Conservation (phyloP, 23 tunicate species). For the Halocynthia roretzi region DNA sequence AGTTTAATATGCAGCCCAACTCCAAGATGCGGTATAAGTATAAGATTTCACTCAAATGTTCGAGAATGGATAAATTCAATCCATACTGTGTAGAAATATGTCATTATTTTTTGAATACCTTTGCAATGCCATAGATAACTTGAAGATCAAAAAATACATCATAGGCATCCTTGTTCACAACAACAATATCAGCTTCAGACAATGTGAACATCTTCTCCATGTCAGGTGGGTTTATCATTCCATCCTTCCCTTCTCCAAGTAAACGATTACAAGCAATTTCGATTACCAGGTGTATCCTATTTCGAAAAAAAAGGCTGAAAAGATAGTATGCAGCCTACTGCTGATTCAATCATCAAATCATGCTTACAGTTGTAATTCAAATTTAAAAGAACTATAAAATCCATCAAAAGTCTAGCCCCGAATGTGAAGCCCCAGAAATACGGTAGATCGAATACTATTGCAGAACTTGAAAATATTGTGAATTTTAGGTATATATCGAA, state of each 20-base stretch:
- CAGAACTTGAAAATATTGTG: no score
- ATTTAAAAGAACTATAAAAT: no score
- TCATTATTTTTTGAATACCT: constrained; percentile 13
- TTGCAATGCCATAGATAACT: constrained; percentile 32
- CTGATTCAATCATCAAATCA: no score
- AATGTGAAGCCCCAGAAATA: no score
- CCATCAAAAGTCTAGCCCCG: no score
- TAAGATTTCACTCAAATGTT: not conserved
- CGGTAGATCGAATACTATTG: no score
- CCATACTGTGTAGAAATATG: not conserved
- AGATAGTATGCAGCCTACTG: not conserved
- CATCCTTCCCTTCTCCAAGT: constrained; percentile 49
- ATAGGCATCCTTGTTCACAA: constrained; percentile 17
- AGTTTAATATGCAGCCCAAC: no score
- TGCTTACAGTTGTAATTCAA: no score
- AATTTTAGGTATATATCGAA: no score
- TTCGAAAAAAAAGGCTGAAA: not conserved
- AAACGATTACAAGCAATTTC: constrained; percentile 46
- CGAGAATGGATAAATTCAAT: not conserved
- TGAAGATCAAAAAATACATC: constrained; percentile 19
- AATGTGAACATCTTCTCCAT: constrained; percentile 42
- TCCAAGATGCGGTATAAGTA: not conserved
- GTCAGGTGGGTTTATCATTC: constrained; percentile 62
- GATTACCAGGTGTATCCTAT: not conserved
- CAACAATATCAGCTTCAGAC: constrained; percentile 25